Base-by-base conservation (phyloP, 2,888 invertebrate species). In the Linnaemya tessellans region DNA sequence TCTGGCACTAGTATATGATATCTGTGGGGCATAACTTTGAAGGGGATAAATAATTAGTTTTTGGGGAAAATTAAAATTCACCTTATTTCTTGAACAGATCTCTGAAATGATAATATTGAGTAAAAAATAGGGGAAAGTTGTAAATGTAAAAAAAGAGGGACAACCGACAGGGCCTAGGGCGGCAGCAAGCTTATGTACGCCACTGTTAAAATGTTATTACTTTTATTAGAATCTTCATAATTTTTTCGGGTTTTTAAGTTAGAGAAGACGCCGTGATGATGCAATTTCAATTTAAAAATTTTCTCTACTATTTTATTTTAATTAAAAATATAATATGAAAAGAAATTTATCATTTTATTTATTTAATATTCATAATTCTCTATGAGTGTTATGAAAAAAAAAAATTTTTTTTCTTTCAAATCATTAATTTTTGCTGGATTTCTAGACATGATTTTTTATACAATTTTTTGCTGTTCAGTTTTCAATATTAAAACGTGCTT, bases 401-500 rank as follows among this genome's bases (percentile, higher is more conserved):
- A 81, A 73, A 79, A 18, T 73, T 54, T 79, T 43, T n/a, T n/a
- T n/a, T n/a, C n/a, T n/a, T n/a, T n/a, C n/a, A 64, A 84, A 74
- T 79, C 46, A 79, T 64, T 41, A 41, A 11, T 64, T 84, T 41
- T 58, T 62, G 7, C 11, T 41, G 10, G 62, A 30, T 68, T 79
- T 70, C 73, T 7, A 43, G 65, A 83, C 67, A 46, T 78, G 2
- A 49, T 30, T 79, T 64, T 71, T 51, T 41, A 11, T 41, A 3
- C 3, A 11, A 65, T 78, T 49, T 51, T 62, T 62, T 30, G 68
- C 51, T 46, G 67, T 15, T 22, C 20, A 78, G 22, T 54, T 65
- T 82, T 41, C n/a, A 49, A 77, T 64, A 58, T 18, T 49, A 71
- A 82, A 82, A 77, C 82, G 82, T 82, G 82, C 75, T 77, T 82